phyloP scores from a whole-genome alignment of 1,140 invertebrate genomes.

The Eriosoma lanigerum region DNA sequence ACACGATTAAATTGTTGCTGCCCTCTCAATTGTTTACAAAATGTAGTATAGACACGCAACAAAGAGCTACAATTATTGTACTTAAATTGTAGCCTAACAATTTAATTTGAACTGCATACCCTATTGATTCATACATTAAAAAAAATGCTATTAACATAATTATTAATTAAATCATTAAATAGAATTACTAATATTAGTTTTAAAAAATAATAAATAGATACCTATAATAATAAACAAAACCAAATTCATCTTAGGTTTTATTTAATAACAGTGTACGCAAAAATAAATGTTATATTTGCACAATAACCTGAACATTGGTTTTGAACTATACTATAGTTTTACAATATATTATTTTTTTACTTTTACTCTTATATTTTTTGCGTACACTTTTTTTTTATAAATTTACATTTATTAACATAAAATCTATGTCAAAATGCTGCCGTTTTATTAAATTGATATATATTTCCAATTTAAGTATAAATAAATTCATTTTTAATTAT shows the following conservation, averaged over 20 bases:
- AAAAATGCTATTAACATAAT: slow-evolving; percentile 29
- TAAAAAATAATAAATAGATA: slow-evolving; percentile 50
- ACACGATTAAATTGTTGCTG: slow-evolving; percentile 21
- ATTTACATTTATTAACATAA: no score
- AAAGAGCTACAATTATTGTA: not conserved
- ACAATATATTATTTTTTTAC: not conserved
- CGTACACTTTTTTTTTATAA: slow-evolving; percentile 33
- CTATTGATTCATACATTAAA: slow-evolving; percentile 33
- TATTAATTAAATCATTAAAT: slow-evolving; percentile 47
- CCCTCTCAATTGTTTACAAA: not conserved
- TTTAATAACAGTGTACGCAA: slow-evolving; percentile 26
- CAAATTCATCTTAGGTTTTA: slow-evolving; percentile 10
- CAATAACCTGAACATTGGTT: slow-evolving; percentile 8
- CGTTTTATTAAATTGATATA: not conserved
- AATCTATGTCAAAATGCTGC: not conserved
- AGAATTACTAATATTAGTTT: slow-evolving; percentile 50
- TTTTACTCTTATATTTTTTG: slow-evolving; percentile 33
- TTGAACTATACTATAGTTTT: slow-evolving; percentile 11
- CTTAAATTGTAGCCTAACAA: slow-evolving; percentile 5
- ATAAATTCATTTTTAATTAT: slow-evolving; percentile 33
- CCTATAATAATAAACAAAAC: slow-evolving; percentile 33
- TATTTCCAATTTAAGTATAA: slow-evolving; percentile 20
- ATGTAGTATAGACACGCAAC: not conserved
- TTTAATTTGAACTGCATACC: slow-evolving; percentile 25
- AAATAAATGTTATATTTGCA: slow-evolving; percentile 21